Evolutionary conservation across 2,888 invertebrate genomes (phyloP).

Genomic region (Acrobasis consociella): DNA sequence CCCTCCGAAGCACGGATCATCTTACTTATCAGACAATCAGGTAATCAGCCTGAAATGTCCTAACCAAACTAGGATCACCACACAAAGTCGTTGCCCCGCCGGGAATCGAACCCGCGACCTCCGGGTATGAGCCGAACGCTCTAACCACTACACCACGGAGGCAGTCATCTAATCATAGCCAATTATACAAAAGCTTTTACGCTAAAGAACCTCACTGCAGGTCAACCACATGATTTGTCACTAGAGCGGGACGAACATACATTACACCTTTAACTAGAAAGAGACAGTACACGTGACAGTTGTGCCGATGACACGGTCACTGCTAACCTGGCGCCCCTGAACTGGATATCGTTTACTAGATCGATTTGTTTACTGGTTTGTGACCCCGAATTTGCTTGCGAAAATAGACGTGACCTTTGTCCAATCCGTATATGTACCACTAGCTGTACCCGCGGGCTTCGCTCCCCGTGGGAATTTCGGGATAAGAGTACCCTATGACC

Average conservation of each 20-base stretch:
- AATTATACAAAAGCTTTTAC: not conserved
- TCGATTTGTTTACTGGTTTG: constrained; percentile 1
- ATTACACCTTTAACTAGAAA: not conserved
- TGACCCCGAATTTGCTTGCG: constrained; percentile 6
- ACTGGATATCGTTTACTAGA: constrained; percentile 4
- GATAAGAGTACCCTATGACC: too few species aligned
- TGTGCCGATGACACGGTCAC: constrained; percentile 1
- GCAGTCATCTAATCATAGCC: not conserved
- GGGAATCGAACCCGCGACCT: too few species aligned
- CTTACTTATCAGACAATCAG: too few species aligned
- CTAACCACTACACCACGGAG: too few species aligned
- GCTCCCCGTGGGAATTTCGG: too few species aligned
- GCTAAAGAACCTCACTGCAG: not conserved
- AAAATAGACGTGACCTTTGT: not conserved
- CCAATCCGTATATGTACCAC: not conserved
- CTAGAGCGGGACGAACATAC: not conserved
- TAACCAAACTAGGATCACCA: too few species aligned
- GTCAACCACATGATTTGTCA: not conserved
- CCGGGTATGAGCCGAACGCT: too few species aligned
- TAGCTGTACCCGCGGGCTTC: too few species aligned
- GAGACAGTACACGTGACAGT: not conserved
- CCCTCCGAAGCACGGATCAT: too few species aligned
- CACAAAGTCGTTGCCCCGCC: too few species aligned
- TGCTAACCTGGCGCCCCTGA: constrained; percentile 14
- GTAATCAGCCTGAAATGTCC: too few species aligned